Conservation (phyloP, 1,140 invertebrate genomes). For the Archegozetes longisetosus region DNA sequence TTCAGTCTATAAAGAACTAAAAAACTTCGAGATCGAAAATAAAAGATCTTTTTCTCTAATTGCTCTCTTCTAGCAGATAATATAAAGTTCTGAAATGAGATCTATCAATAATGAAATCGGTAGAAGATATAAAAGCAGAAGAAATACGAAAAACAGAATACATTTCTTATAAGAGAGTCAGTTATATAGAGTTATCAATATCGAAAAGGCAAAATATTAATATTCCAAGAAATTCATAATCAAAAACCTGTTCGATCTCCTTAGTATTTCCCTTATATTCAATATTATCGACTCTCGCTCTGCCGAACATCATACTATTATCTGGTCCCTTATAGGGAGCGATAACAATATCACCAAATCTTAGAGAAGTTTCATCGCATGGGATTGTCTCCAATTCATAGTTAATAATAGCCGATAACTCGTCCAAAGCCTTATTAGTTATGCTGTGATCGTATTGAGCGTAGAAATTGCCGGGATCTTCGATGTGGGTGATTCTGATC, state of each 20-base stretch:
- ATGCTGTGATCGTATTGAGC: slow-evolving; percentile 24
- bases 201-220: background rate
- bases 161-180: too few species aligned
- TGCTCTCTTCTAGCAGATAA: too few species aligned
- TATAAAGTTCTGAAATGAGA: too few species aligned
- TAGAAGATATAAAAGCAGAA: too few species aligned
- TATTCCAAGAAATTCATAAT: background rate
- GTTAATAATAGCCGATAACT: background rate
- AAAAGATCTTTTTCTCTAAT: too few species aligned
- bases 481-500: slow-evolving; percentile 22
- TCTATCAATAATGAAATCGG: too few species aligned
- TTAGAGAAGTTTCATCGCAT: background rate
- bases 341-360: background rate
- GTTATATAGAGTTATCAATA: slow-evolving; percentile 7
- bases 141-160: too few species aligned
- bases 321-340: background rate
- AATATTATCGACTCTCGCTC: background rate
- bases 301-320: too few species aligned
- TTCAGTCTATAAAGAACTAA: too few species aligned
- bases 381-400: background rate
- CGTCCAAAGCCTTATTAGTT: background rate
- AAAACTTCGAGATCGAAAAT: too few species aligned
- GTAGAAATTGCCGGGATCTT: slow-evolving; percentile 31
- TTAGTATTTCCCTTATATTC: background rate
- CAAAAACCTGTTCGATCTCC: background rate